Evolutionary conservation across 2,888 invertebrate genomes (phyloP).

Genomic region (Zygothrica quintamaculata): DNA sequence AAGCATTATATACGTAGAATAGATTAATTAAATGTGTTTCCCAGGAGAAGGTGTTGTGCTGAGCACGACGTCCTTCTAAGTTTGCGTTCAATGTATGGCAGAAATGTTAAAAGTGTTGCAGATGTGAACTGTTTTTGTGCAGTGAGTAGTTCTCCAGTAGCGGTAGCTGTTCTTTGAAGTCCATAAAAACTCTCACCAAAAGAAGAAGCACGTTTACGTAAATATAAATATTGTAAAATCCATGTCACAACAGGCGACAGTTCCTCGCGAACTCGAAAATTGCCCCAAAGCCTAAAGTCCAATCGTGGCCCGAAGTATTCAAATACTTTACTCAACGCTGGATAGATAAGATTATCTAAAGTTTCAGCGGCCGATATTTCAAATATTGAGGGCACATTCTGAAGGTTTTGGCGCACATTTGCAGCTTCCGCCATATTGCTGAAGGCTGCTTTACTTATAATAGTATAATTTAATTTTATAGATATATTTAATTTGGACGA

Average conservation of each 20-base stretch:
- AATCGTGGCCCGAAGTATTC: conserved; percentile 85
- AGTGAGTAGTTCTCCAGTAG: conserved; percentile 80
- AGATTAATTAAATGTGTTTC: conserved; percentile 68
- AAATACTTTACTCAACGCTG: conserved; percentile 91
- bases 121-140: conserved; percentile 86
- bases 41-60: conserved; percentile 83
- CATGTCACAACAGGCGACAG: conserved; percentile 80
- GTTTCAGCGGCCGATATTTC: conserved; percentile 96
- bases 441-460: not conserved
- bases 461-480: too few species aligned
- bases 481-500: not conserved
- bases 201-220: conserved; percentile 80
- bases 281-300: conserved; percentile 80
- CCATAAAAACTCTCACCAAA: conserved; percentile 84
- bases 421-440: conserved; percentile 92
- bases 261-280: conserved; percentile 70
- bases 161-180: conserved; percentile 71
- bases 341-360: conserved; percentile 91
- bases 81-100: conserved; percentile 90
- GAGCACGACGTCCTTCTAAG: conserved; percentile 86
- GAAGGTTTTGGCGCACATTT: conserved; percentile 90
- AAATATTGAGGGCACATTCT: conserved; percentile 93
- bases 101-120: conserved; percentile 87
- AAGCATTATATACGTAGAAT: conserved; percentile 78
- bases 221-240: conserved; percentile 81